phyloP scores from a whole-genome alignment of 2,797 vertebrate species.

The Smutsia temminckii region DNA sequence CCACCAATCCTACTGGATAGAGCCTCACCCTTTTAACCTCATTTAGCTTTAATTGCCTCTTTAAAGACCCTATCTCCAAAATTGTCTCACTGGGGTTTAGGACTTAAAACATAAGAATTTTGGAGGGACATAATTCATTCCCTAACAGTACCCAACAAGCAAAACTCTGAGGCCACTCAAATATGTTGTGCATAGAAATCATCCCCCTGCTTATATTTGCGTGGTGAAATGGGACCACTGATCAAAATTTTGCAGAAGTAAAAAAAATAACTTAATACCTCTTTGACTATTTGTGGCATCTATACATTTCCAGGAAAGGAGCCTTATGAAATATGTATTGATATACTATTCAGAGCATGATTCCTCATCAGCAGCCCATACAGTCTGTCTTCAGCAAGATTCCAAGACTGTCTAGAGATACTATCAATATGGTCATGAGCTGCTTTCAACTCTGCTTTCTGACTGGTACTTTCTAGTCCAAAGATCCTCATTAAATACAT shows the following conservation, averaged over 20 bases:
- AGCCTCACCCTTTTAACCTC: neutral
- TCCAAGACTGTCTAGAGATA: neutral
- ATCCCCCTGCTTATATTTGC: neutral
- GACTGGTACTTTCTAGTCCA: neutral
- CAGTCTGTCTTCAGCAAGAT: neutral
- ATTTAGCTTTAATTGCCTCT: neutral
- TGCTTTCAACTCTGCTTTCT: neutral
- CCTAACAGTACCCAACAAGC: neutral
- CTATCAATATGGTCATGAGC: neutral
- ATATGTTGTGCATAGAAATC: neutral
- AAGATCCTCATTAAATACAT: neutral
- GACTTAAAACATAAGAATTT: neutral
- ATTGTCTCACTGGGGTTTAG: neutral
- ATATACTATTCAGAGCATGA: neutral
- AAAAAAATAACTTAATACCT: neutral
- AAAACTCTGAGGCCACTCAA: neutral
- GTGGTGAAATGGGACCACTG: neutral
- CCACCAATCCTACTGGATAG: neutral
- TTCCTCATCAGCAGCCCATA: neutral
- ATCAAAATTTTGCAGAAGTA: neutral
- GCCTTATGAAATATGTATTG: neutral
- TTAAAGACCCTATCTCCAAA: neutral
- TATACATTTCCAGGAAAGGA: neutral
- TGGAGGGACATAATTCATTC: neutral
- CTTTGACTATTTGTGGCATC: neutral